A percentile compares a stretch with the other conserved stretches of the same genome.
phyloP scores from a whole-genome alignment of 2,888 invertebrate genomes.

The Brachypalpus laphriformis region DNA sequence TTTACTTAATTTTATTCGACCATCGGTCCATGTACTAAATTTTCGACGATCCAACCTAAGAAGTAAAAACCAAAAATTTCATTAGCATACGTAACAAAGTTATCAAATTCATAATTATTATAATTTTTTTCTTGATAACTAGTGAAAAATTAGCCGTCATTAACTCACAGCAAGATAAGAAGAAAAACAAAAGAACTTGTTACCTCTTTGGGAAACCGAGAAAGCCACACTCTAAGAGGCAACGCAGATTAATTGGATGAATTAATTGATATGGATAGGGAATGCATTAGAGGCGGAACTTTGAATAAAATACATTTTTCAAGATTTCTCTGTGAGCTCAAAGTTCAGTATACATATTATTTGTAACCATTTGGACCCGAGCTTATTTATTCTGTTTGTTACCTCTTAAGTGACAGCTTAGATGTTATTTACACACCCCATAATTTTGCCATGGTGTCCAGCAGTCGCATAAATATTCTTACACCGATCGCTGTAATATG shows the following conservation, averaged over 20 bases:
- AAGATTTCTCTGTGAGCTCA: not conserved
- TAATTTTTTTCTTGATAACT: not conserved
- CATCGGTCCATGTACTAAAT: too few relatives aligned
- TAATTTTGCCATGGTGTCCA: too few relatives aligned
- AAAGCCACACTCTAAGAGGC: not conserved
- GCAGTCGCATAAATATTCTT: too few relatives aligned
- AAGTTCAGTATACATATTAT: not conserved
- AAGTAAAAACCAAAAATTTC: not conserved
- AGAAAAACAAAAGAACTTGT: not conserved
- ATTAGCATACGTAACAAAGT: constrained; percentile 8
- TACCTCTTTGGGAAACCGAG: not conserved
- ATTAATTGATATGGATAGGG: constrained; percentile 1
- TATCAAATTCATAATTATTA: not conserved
- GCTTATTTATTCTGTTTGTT: too few relatives aligned
- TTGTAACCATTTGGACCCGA: too few relatives aligned
- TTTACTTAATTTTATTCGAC: too few relatives aligned
- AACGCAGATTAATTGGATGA: constrained; percentile 28
- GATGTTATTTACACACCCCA: too few relatives aligned
- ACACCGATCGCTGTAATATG: too few relatives aligned
- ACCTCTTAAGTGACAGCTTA: too few relatives aligned
- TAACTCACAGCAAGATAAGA: constrained; percentile 14
- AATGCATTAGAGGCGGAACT: not conserved
- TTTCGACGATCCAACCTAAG: too few relatives aligned
- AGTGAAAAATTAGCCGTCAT: constrained; percentile 14
- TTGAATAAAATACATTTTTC: not conserved